Conservation (phyloP, 2,888 invertebrate genomes). For the Drosophila ustulata region DNA sequence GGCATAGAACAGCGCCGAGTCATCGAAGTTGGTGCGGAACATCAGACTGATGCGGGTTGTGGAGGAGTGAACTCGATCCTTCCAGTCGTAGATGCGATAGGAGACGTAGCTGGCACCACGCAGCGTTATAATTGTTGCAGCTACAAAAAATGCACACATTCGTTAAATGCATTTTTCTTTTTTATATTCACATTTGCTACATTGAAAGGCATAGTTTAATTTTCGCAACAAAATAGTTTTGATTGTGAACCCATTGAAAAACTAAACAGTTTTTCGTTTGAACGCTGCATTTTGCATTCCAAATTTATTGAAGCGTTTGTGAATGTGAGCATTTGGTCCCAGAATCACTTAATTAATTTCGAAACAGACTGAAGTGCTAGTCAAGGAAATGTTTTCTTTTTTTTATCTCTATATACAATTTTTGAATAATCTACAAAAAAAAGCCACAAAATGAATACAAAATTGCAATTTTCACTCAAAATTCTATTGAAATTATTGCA, state of each 20-base stretch:
- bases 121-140: conserved; percentile 93
- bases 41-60: conserved; percentile 94
- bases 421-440: too few species aligned
- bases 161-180: not conserved
- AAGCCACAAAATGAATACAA: too few species aligned
- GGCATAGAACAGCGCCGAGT: conserved; percentile 96
- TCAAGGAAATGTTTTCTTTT: too few species aligned
- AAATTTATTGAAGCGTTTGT: too few species aligned
- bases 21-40: conserved; percentile 96
- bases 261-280: too few species aligned
- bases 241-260: not conserved
- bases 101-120: conserved; percentile 96
- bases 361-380: too few species aligned
- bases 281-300: too few species aligned
- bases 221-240: not conserved
- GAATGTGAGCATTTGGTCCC: too few species aligned
- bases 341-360: too few species aligned
- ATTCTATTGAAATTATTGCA: too few species aligned
- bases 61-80: conserved; percentile 94
- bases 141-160: conserved; percentile 86
- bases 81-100: conserved; percentile 96
- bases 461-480: too few species aligned
- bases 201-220: not conserved
- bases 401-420: too few species aligned
- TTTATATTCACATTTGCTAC: not conserved